Conservation (phyloP, 53 echinoderm and acorn worm genomes). For the Luidia sarsii region DNA sequence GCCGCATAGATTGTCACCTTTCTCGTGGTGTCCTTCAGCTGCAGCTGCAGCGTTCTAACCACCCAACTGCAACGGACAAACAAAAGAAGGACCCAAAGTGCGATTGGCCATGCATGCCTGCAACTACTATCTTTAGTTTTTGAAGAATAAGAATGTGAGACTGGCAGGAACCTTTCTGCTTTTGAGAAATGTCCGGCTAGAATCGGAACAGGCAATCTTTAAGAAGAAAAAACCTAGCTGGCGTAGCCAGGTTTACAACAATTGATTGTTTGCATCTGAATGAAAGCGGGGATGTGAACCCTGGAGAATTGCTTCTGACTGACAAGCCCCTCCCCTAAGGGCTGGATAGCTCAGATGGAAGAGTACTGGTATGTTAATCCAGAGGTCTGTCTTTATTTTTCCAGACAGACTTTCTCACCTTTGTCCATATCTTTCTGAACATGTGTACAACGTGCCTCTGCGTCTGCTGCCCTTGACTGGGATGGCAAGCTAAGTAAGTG, state of each 20-base stretch:
- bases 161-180: no score
- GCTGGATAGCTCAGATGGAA: no score
- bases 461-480: slow-evolving; percentile 70
- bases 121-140: not conserved
- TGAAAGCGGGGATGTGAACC: no score
- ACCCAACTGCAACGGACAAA: slow-evolving; percentile 48
- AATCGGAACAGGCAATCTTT: no score
- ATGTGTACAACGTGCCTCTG: slow-evolving; percentile 71
- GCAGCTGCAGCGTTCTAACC: slow-evolving; percentile 57
- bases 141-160: not conserved
- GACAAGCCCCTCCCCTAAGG: no score
- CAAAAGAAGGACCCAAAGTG: not conserved
- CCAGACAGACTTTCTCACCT: slow-evolving; percentile 65
- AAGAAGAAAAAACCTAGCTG: no score
- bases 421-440: slow-evolving; percentile 61
- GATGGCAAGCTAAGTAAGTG: slow-evolving; percentile 68
- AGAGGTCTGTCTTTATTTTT: no score
- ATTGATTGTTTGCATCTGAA: no score
- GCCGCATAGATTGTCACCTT: slow-evolving; percentile 48
- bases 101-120: not conserved
- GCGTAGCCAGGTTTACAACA: no score
- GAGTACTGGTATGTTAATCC: no score
- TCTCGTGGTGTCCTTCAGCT: slow-evolving; percentile 56
- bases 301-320: no score
- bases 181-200: no score